Base-by-base conservation (phyloP, 2,888 invertebrate species). In the Punctoribates punctum region DNA sequence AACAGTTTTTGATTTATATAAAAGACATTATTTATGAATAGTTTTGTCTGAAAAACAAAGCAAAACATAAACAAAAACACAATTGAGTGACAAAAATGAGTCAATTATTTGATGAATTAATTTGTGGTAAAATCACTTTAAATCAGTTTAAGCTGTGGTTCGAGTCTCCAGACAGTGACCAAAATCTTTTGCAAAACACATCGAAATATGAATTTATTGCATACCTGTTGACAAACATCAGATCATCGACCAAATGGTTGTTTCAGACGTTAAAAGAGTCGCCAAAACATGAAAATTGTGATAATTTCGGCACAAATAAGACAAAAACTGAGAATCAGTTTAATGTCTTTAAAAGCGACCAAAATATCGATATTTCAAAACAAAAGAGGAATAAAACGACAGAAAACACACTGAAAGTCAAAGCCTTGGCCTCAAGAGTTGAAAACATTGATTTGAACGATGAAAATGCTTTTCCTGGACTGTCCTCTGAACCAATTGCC, bases 171-270 rank as follows among this genome's bases (percentile, higher is more conserved):
- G 13, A 5, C 1, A 6, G 17, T 62, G 62, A 62, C 20, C 8
- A 13, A 17, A 62, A 25, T 13, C 20, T 27, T 25, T 27, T 62
- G 27, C 29, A 62, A 62, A 54, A 54, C 8, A 62, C 62, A 25
- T 17, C 62, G 9, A 62, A 62, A 62, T 62, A 62, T 27, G 62
- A 62, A 27, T 62, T 62, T 8, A 62, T 62, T 15, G 25, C 62
- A 29, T 29, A 62, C 25, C 25, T 62, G 8, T 27, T 62, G 62
- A 15, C 62, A 62, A 62, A 62, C 29, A 62, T 62, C 25, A 23
- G 17, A 8, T 62, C 17, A 20, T 62, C 62, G 62, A 62, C 62
- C n/a, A 23, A 62, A 15, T 62, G 62, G 62, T 13, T 62, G 27
- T 15, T 25, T n/a, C 20, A n/a, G 13, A 2, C 46, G 2, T 8